A percentile compares a stretch with the other conserved stretches of the same genome.
Conservation (phyloP, 1,140 invertebrate genomes). For the Dendrolimus punctatus region DNA sequence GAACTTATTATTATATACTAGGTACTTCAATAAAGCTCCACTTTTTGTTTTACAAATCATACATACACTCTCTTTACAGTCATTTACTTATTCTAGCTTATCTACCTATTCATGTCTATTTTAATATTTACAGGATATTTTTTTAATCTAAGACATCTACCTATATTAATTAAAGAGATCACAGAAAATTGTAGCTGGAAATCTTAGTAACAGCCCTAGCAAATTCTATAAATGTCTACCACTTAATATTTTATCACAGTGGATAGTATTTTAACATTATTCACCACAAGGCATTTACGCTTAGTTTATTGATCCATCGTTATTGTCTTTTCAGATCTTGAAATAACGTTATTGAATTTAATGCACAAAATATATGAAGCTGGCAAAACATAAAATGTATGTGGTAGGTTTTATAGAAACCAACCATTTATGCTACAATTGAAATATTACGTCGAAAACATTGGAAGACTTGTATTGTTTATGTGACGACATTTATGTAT, state of each 20-base stretch:
- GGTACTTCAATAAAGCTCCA: conserved; percentile 71
- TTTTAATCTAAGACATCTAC: conserved; percentile 60
- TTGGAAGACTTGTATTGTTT: conserved; percentile 52
- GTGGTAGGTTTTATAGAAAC: conserved; percentile 22
- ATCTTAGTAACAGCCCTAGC: conserved; percentile 66
- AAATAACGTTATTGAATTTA: conserved; percentile 7
- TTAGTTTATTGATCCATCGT: conserved; percentile 36
- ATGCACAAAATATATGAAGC: conserved; percentile 13
- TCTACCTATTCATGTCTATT: conserved; percentile 12
- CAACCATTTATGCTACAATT: conserved; percentile 51
- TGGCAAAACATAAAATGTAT: conserved; percentile 17
- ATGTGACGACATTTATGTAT: conserved; percentile 18
- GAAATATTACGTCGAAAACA: conserved; percentile 56
- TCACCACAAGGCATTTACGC: conserved; percentile 56
- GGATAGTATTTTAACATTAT: conserved; percentile 38
- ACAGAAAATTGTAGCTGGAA: conserved; percentile 74
- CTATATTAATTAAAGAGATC: conserved; percentile 72
- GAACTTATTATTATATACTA: conserved; percentile 57
- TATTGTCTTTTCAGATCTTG: conserved; percentile 48
- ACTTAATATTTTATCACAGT: conserved; percentile 67
- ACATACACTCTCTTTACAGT: conserved; percentile 66
- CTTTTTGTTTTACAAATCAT: conserved; percentile 70
- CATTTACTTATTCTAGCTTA: conserved; percentile 50
- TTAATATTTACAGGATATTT: conserved; percentile 61
- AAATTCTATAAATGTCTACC: conserved; percentile 59